Base-by-base conservation (phyloP, 2,797 vertebrate genomes). In the Menidia menidia region DNA sequence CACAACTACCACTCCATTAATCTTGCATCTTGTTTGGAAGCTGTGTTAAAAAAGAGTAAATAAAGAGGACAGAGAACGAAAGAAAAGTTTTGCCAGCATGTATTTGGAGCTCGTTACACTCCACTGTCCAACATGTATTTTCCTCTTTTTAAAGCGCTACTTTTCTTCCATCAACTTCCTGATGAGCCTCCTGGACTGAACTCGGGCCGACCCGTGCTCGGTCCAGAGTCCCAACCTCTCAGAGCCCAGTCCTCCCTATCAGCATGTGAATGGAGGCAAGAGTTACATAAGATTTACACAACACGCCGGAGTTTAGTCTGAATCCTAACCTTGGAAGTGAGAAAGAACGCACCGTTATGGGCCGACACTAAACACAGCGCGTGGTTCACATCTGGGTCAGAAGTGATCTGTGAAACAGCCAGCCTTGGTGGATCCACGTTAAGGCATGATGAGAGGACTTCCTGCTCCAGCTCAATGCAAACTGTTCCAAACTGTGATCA, bases 231-330 rank as follows among this genome's bases (percentile, higher is more conserved):
- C 19, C 25, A 25, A 39, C n/a, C 10, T 43, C 39, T 41, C 3
- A 3, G 61, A 9, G 15, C 45, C 64, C 60, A 33, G 59, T 57
- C 55, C n/a, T 42, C 9, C n/a, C 56, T 81, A 81, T 77, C 77
- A 78, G 62, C 60, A 44, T 59, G 68, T 57, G 78, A 82, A 81
- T 18, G 2, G 44, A 9, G 39, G 25, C 58, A 48, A 66, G 50
- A 65, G 73, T 80, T 78, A 57, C 57, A 25, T 56, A 68, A 84
- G 44, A n/a, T 42, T 44, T 19, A 53, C 63, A 81, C 55, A 80
- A 63, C 74, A 64, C 19, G 59, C 67, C 43, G 69, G 53, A 45
- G 87, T 88, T 86, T 84, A 82, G 88, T 89, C 86, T 87, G 74
- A 55, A 76, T 42, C 68, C 69, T 57, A 68, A 71, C 87, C 88